Evolutionary conservation across 1,140 invertebrate genomes (phyloP).

Genomic region (Propsilocerus akamusi): DNA sequence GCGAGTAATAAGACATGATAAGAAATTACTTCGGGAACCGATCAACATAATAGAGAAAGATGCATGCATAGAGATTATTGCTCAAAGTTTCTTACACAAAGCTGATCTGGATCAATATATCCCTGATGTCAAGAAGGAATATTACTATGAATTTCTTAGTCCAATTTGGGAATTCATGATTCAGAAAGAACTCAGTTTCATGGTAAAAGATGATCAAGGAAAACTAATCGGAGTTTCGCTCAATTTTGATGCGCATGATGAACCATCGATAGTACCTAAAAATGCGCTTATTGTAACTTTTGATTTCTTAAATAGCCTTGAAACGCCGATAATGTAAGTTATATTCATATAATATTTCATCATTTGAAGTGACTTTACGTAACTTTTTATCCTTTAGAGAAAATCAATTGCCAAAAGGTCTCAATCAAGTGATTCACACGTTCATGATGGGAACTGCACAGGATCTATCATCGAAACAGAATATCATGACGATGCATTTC

Average conservation of each 20-base stretch:
- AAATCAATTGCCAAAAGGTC: constrained; percentile 30
- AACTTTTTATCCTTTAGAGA: constrained; percentile 25
- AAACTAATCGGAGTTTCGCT: neutral
- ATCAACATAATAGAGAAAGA: neutral
- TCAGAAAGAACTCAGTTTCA: neutral
- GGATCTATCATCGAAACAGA: constrained; percentile 36
- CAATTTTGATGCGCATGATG: neutral
- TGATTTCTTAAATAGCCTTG: too few species aligned
- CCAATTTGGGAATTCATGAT: neutral
- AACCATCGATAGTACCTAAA: neutral
- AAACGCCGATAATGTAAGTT: too few species aligned
- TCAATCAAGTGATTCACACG: constrained; percentile 45
- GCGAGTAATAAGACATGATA: neutral
- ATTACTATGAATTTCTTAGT: neutral
- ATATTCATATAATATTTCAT: too few species aligned
- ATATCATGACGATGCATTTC: constrained; percentile 44
- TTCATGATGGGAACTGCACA: constrained; percentile 58
- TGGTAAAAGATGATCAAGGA: neutral
- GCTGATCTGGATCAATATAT: neutral
- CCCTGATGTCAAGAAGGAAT: neutral
- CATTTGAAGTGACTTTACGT: too few species aligned
- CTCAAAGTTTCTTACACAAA: too few species aligned
- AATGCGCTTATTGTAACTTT: too few species aligned
- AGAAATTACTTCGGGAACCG: neutral
- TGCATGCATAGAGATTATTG: neutral